Base-by-base conservation (phyloP, 2,888 invertebrate species). In the Scrobipalpa atriplicella region DNA sequence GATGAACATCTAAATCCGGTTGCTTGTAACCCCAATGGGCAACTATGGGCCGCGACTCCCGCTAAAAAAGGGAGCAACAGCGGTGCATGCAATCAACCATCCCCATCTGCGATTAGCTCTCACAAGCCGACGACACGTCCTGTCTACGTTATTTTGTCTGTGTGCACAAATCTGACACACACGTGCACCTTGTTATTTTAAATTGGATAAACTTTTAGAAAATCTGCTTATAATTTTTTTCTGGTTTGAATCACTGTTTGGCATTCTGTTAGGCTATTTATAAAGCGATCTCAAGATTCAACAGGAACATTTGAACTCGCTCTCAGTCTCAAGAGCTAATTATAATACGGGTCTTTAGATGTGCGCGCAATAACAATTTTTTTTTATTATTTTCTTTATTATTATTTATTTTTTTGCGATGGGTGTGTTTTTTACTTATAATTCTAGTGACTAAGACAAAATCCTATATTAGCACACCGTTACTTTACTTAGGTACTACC, bases 41-140 rank as follows among this genome's bases (percentile, higher is more conserved):
- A 8, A 13, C 58, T 38, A 58, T 56, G 29, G 16, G 58, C 38
- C 36, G 58, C 58, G 58, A 38, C 38, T 56, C 38, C 58, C n/a
- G 58, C 75, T 79, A 77, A 81, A 82, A 78, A 58, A 64, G 61
- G 71, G 72, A 71, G 67, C 62, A 67, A 71, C 66, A 70, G 66
- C 65, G 68, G 66, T 78, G 84, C 81, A 86, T 86, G 86, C 90
- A 89, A 90, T 89, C 88, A 89, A 83, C 78, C 81, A 84, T 80
- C 58, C 38, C 56, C 77, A 70, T 76, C 76, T 77, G 75, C 81
- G 86, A 89, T 90, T 90, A 90, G 88, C 87, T 84, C 72, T 73
- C 84, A 83, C 82, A 79, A 81, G 78, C 81, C 81, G 82, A 81
- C 80, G 84, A 85, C 90, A 90, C 88, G 89, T 83, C 78, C 78